Base-by-base conservation (phyloP, 2,888 invertebrate species). In the Schrankia costaestrigalis region DNA sequence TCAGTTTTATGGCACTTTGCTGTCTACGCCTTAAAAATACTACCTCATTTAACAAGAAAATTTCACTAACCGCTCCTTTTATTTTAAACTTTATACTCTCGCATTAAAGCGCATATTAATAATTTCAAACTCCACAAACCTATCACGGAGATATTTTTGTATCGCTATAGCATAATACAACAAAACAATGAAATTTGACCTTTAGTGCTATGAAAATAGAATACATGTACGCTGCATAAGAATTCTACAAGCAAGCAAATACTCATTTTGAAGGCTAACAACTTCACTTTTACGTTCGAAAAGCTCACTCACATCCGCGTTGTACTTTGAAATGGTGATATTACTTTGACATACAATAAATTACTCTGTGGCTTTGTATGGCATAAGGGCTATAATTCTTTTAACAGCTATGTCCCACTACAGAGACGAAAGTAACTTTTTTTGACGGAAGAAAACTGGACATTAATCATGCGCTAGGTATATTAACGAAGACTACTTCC, bases 221-320 rank as follows among this genome's bases (percentile, higher is more conserved):
- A 44, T 46, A 32, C 17, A 45, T 10, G 19, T 23, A 34, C 34
- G 31, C 22, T 3, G 12, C 22, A 41, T 32, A 51, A 58, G 24
- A 55, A 51, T 45, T 41, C 41, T 38, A 35, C 35, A 45, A 49
- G 52, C 47, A 50, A 46, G 58, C 61, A 66, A 66, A 69, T 60
- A 62, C 49, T 56, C 48, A 56, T 61, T 54, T 42, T 56, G 79
- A 85, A 85, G 85, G 85, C 63, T 61, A 69, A 74, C 83, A 67
- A 75, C 75, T 80, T 67, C 45, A 65, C 69, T 68, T 65, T 66
- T 63, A 63, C 72, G 63, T 72, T 77, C 74, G 74, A 74, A 76
- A 79, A 76, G 73, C 71, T 77, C 49, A 61, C 55, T 71, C 57
- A 74, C 59, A 78, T 85, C 83, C 83, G 85, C 68, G 65, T 83